Base-by-base conservation (phyloP, 30 jellyfish, hydroid and myxozoan genomes). In the Sanderia malayensis region DNA sequence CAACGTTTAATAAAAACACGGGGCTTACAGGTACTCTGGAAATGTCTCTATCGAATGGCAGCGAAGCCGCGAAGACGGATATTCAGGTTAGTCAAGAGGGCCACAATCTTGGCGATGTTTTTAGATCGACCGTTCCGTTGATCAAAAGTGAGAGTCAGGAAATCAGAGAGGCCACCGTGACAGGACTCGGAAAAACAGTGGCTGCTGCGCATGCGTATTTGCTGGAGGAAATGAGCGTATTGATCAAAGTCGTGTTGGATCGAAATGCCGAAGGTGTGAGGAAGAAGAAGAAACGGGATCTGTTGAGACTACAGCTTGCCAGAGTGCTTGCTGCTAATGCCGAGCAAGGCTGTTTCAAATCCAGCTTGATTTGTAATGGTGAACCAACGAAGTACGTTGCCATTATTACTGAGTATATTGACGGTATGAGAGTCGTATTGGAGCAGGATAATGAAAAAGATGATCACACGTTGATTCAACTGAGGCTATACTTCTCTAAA, bases 151-250 rank as follows among this genome's bases (percentile, higher is more conserved):
- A 92, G 70, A 79, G 94, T 28, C 84, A 79, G 45, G 98, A 92
- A 61, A 92, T 92, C 47, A 70, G 98, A 18, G 98, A 92, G 60
- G 98, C 98, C 18, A 95, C 98, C 37, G 98, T 92, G 28, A 92
- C 96, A 1, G 98, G 98, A 27, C 94, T 92, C 0, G 98, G 98
- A 19, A 92, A 92, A 61, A 92, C 96, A 0, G 90, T 78, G 19
- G 88, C 98, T 0, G 80, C 86, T 4, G 98, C 98, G 3, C 98
- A 92, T 70, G 84, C 94, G 46, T 94, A 92, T 82, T 74, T 92
- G 70, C 59, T 92, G 19, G 98, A 92, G 71, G 98, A 92, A 59
- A 78, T 92, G 93, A 96, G 80, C 22, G 75, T 79, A n/a, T 46
- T 92, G 77, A 84, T 92, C 47, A 74, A 94, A 17, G 98, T 84